phyloP scores from a whole-genome alignment of 2,888 invertebrate genomes.

The Anthophora plumipes region DNA sequence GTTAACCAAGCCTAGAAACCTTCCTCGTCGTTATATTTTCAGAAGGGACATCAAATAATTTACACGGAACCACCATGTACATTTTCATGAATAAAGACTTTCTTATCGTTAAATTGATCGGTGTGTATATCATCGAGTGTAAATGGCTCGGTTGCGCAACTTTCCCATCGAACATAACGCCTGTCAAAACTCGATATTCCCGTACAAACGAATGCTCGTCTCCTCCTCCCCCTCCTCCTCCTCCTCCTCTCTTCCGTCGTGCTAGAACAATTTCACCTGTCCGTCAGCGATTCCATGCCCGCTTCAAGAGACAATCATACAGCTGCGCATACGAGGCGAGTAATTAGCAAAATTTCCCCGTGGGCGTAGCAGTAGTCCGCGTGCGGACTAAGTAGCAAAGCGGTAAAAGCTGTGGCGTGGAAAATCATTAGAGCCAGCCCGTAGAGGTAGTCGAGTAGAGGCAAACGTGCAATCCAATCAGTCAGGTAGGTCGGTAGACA shows the following conservation, averaged over 20 bases:
- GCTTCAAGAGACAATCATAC: slow-evolving; percentile 22
- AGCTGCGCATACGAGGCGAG: slow-evolving; percentile 32
- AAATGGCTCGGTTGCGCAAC: slow-evolving; percentile 20
- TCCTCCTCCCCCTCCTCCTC: no score
- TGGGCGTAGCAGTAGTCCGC: slow-evolving; percentile 57
- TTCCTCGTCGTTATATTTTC: background rate
- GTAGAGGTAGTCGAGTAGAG: slow-evolving; percentile 34
- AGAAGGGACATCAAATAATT: background rate
- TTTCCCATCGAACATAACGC: background rate
- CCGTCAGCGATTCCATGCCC: slow-evolving; percentile 12
- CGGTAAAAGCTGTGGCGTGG: slow-evolving; percentile 73
- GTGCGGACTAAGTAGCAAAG: slow-evolving; percentile 53
- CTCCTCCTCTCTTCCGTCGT: slow-evolving; percentile 17
- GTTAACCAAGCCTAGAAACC: background rate
- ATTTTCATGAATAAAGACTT: slow-evolving; percentile 5
- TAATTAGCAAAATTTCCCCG: slow-evolving; percentile 57
- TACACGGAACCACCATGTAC: background rate
- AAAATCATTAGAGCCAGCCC: slow-evolving; percentile 75
- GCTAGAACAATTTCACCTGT: slow-evolving; percentile 39
- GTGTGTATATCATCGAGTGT: background rate
- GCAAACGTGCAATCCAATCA: slow-evolving; percentile 56
- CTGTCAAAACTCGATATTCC: slow-evolving; percentile 1
- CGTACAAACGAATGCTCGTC: background rate
- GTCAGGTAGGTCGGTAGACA: slow-evolving; percentile 58
- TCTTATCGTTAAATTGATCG: slow-evolving; percentile 1